Conservation (phyloP, 2,113 vertebrate genomes). For the Dromiciops gliroides region DNA sequence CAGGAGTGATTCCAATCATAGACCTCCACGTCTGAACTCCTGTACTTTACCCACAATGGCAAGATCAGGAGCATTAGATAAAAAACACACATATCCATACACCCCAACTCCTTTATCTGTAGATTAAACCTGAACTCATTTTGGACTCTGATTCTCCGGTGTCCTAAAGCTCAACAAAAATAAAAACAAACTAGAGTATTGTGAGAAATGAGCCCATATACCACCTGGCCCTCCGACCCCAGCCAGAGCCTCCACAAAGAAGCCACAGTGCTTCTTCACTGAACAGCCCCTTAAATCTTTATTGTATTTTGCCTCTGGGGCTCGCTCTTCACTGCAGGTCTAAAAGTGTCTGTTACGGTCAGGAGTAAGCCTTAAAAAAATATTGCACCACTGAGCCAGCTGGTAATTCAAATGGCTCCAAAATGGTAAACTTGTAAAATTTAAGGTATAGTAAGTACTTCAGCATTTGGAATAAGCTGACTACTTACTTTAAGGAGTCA, state of each 20-base stretch:
- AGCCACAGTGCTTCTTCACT: background rate
- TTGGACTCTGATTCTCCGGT: constrained; percentile 27
- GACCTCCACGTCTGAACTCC: constrained; percentile 38
- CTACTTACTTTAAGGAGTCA: constrained; percentile 18
- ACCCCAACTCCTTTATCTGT: background rate
- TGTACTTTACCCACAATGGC: constrained; percentile 11
- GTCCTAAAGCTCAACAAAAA: constrained; percentile 53
- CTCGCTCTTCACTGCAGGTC: constrained; percentile 70
- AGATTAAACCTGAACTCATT: constrained; percentile 47
- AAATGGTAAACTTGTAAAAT: constrained; percentile 75
- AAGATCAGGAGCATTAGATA: constrained; percentile 34
- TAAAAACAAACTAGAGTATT: constrained; percentile 53
- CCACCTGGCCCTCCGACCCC: constrained; percentile 5
- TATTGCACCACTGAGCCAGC: constrained; percentile 62
- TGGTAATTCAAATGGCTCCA: constrained; percentile 61
- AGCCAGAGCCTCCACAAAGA: constrained; percentile 36
- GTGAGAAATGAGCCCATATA: constrained; percentile 34
- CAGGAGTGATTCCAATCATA: background rate
- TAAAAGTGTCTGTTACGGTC: constrained; percentile 68
- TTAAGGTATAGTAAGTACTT: constrained; percentile 59
- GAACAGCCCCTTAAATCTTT: constrained; percentile 70
- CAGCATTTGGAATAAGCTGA: constrained; percentile 55
- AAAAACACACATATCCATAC: background rate
- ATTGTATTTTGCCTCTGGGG: constrained; percentile 73
- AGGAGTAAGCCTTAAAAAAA: constrained; percentile 70